Conservation (phyloP, 2,797 vertebrate genomes). For the Eospalax fontanierii region DNA sequence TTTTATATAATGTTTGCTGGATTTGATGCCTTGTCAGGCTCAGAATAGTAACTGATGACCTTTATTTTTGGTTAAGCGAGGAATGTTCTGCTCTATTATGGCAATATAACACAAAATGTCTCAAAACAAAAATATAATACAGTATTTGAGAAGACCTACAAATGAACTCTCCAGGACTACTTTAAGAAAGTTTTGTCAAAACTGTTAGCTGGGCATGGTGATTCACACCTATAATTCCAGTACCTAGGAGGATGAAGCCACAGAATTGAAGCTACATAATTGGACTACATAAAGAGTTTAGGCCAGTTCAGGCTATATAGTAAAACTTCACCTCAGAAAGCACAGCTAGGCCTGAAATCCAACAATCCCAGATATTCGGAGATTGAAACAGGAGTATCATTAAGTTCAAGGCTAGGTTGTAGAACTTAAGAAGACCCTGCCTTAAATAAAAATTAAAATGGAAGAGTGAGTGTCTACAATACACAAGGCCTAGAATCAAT, state of each 20-base stretch:
- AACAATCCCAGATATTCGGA: background rate
- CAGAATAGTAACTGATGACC: background rate
- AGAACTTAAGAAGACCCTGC: background rate
- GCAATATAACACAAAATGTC: background rate
- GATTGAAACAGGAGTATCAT: background rate
- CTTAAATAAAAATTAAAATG: background rate
- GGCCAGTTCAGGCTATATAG: background rate
- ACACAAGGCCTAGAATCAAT: background rate
- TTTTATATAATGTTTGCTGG: background rate
- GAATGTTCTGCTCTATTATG: background rate
- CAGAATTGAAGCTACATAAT: background rate
- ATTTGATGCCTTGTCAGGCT: constrained; percentile 8
- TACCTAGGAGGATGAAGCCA: background rate
- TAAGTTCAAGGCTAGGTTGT: background rate
- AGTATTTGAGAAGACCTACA: background rate
- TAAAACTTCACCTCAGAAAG: background rate
- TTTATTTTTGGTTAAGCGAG: background rate
- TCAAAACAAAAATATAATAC: background rate
- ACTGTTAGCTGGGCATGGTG: background rate
- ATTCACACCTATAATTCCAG: background rate
- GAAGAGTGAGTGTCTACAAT: background rate
- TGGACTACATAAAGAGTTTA: background rate
- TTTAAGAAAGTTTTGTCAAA: background rate
- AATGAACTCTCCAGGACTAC: background rate
- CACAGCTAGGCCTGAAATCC: background rate